Evolutionary conservation across 1,140 invertebrate genomes (phyloP), one percentile per base, ranked within the genome.

Genomic region (Tetramorium parvispinum): DNA sequence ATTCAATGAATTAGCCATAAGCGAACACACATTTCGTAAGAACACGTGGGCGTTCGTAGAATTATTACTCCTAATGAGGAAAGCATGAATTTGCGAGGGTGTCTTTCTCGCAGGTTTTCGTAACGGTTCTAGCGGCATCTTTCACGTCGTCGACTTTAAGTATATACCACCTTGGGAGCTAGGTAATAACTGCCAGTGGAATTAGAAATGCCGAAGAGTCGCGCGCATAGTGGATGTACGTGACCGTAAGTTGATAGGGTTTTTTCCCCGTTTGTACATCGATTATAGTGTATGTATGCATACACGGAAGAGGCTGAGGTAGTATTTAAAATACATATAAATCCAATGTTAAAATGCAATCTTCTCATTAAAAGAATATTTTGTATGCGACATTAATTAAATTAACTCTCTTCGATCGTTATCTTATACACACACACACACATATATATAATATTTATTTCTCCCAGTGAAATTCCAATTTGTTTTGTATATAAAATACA

Each of bases 171-270:
- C 83, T 70, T 87, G 66, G 73, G 83, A 90, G 82, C 83, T 81
- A 87, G 85, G 89, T 91, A 90, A 91, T 91, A 91, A 91, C 87
- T 73, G 73, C 59, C 89, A 87, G 90, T 87, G 78, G 79, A 90
- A 90, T 90, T 81, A 90, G 75, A 91, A 68, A 86, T 76, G 70
- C 63, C 70, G 27, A 63, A 86, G 71, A 85, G 75, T 90, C 79
- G 89, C 79, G 89, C 68, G 85, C 49, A 87, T 81, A 73, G 66
- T 87, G 10, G 76, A 63, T 82, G 37, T 90, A 90, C 89, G 88
- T 88, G 89, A 87, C 88, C 76, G 76, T 86, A 79, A 73, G 73
- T 90, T 75, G 37, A 87, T 65, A 68, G 65, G 85, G 83, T 88
- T 90, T 90, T 76, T 85, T 3, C 5, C 16, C 4, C 16, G 24